These are phyloP conservation scores for Drosophila emarginata DNA, from an alignment of 2,888 invertebrate genomes.

Conservation along the genomic window DNA sequence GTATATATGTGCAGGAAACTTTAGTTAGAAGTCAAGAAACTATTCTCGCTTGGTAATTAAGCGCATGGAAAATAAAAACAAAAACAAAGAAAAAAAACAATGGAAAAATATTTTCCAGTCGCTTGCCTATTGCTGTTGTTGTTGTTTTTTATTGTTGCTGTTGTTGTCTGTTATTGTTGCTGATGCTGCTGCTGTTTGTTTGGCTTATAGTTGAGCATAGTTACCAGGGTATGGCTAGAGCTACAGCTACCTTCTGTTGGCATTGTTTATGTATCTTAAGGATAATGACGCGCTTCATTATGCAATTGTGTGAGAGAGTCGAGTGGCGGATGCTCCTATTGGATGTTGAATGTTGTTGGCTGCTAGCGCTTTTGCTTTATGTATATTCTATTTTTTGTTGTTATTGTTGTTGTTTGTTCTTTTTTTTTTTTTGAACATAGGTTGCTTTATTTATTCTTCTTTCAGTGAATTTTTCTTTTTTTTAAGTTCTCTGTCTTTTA, in stretches of 20 bases:
- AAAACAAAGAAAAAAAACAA: slow-evolving; percentile 43
- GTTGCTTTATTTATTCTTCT: slow-evolving; percentile 30
- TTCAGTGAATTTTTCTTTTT: slow-evolving; percentile 42
- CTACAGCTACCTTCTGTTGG: slow-evolving; percentile 42
- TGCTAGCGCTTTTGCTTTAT: slow-evolving; percentile 53
- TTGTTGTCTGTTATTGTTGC: slow-evolving; percentile 27
- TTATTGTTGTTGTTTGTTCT: slow-evolving; percentile 29
- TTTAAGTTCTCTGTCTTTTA: slow-evolving; percentile 57
- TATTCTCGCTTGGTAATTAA: slow-evolving; percentile 65
- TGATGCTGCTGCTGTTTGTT: slow-evolving; percentile 45
- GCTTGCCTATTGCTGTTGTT: slow-evolving; percentile 48
- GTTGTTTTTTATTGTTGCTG: slow-evolving; percentile 40
- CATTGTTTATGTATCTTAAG: slow-evolving; percentile 73
- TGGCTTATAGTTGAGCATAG: slow-evolving; percentile 61
- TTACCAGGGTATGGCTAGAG: slow-evolving; percentile 31
- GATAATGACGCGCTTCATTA: slow-evolving; percentile 79
- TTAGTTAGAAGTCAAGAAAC: slow-evolving; percentile 50
- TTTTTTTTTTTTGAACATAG: slow-evolving; percentile 21
- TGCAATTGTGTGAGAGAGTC: slow-evolving; percentile 55
- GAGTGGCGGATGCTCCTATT: slow-evolving; percentile 22
- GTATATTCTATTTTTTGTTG: slow-evolving; percentile 22
- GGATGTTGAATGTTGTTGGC: not conserved
- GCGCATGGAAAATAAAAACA: slow-evolving; percentile 40
- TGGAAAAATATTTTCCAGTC: slow-evolving; percentile 64
- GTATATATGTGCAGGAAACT: slow-evolving; percentile 19